These are phyloP conservation scores for Drosophila mimica DNA, from an alignment of 2,888 invertebrate genomes.

Conservation along the genomic window DNA sequence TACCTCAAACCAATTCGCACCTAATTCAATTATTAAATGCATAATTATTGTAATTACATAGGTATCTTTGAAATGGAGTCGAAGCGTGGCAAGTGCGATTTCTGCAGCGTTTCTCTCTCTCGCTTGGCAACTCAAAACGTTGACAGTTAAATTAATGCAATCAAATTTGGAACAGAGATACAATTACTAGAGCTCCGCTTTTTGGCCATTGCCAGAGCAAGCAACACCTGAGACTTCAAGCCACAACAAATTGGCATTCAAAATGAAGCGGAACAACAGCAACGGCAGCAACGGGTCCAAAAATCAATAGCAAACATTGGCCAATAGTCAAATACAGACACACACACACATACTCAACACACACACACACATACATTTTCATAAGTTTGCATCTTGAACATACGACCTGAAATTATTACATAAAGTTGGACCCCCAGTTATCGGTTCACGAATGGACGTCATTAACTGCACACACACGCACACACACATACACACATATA, in stretches of 20 bases:
- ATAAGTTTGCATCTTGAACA: constrained; percentile 65
- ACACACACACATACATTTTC: constrained; percentile 35
- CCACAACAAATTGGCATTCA: constrained; percentile 50
- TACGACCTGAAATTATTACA: constrained; percentile 61
- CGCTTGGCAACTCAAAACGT: constrained; percentile 32
- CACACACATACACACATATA: background rate
- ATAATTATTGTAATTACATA: constrained; percentile 27
- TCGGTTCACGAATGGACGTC: constrained; percentile 49
- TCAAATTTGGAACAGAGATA: constrained; percentile 62
- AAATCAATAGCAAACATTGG: constrained; percentile 66
- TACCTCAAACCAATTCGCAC: constrained; percentile 6
- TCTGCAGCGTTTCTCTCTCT: constrained; percentile 24
- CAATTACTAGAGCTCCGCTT: constrained; percentile 50
- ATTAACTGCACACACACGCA: constrained; percentile 45
- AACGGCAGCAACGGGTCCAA: constrained; percentile 31
- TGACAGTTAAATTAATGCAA: constrained; percentile 68
- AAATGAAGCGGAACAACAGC: constrained; percentile 57
- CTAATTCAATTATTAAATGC: constrained; percentile 24
- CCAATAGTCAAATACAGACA: constrained; percentile 39
- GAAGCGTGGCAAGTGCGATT: constrained; percentile 30
- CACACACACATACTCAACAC: background rate
- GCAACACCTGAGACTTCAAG: constrained; percentile 46
- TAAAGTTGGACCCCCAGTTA: constrained; percentile 50
- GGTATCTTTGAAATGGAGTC: constrained; percentile 3
- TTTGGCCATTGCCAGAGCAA: constrained; percentile 31